These are phyloP conservation scores for Osmerus mordax DNA, from an alignment of 2,113 vertebrate species.

Conservation along the genomic window DNA sequence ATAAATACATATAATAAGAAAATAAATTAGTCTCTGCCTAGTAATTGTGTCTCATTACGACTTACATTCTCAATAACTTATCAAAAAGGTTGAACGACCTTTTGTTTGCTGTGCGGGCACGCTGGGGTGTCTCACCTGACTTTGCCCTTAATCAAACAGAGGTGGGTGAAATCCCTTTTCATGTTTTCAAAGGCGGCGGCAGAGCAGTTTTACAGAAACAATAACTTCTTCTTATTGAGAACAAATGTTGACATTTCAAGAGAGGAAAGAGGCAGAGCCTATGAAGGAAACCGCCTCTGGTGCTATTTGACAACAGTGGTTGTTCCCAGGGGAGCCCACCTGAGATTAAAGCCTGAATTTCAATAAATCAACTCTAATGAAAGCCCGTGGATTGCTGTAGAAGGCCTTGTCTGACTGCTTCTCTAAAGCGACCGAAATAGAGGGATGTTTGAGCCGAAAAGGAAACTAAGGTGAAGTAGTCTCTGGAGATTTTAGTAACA, in stretches of 20 bases:
- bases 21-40: not conserved
- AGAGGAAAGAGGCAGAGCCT: slow-evolving; percentile 40
- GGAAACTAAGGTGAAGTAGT: slow-evolving; percentile 53
- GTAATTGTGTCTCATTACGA: slow-evolving; percentile 9
- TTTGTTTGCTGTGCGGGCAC: slow-evolving; percentile 8
- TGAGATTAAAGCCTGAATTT: slow-evolving; percentile 81
- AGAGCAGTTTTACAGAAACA: slow-evolving; percentile 78
- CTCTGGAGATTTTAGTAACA: slow-evolving; percentile 63
- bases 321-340: slow-evolving; percentile 75
- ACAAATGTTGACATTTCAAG: slow-evolving; percentile 89
- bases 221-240: slow-evolving; percentile 84
- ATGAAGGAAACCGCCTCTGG: slow-evolving; percentile 65
- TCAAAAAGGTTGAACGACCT: slow-evolving; percentile 3
- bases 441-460: slow-evolving; percentile 29
- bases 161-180: slow-evolving; percentile 72
- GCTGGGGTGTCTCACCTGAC: slow-evolving; percentile 22
- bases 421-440: slow-evolving; percentile 51
- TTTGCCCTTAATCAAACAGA: slow-evolving; percentile 52
- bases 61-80: not conserved
- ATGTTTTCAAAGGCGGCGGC: slow-evolving; percentile 75
- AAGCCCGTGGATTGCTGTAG: slow-evolving; percentile 56
- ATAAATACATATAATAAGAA: not conserved
- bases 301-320: slow-evolving; percentile 72
- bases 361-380: slow-evolving; percentile 76
- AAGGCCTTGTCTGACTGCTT: slow-evolving; percentile 44